Base-by-base conservation (phyloP, 64 coral and sea anemone species). In the Porites australiensis region DNA sequence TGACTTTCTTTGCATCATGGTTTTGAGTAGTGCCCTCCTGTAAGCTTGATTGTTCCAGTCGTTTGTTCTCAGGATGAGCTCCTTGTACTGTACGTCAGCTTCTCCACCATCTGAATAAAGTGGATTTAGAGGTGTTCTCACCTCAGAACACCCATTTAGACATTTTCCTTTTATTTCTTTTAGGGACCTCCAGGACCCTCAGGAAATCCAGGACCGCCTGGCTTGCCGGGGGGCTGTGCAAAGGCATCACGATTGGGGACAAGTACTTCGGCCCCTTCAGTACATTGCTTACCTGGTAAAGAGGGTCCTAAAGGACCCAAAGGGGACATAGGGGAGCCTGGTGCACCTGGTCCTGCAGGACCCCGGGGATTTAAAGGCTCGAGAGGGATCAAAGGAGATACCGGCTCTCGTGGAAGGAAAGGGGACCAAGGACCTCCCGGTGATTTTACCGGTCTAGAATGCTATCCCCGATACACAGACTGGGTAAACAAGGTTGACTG, bases 171-270 rank as follows among this genome's bases (percentile, higher is more conserved):
- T 37, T 76, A 62, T 43, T 37, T 76, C 46, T 64, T 75, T 8
- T 27, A 97, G 95, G 95, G 95, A 50, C 70, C 66, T 19, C 58
- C 58, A 2, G 95, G 95, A 5, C 68, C 46, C 13, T 27, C 87
- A 15, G 95, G 95, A 55, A 70, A 19, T 19, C 75, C 66, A 61
- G 95, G 95, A 72, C 52, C 67, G 5, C 92, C 80, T 13, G 95
- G 95, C 45, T 14, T 91, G 22, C 95, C 95, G 15, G 95, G 95
- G 3, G 94, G 90, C 37, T 97, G 95, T 52, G 58, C 94, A 48
- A 91, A 61, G 43, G 22, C 79, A 46, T 20, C 77, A 15, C 77
- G 86, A 81, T 82, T 71, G 14, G 79, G 88, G 66, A 82, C 50
- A 53, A 88, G 86, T 18, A 83, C 79, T n/a, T 48, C 61, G 18